These are phyloP conservation scores for Lithophane ornitopus DNA, from an alignment of 2,888 invertebrate species.

Conservation along the genomic window DNA sequence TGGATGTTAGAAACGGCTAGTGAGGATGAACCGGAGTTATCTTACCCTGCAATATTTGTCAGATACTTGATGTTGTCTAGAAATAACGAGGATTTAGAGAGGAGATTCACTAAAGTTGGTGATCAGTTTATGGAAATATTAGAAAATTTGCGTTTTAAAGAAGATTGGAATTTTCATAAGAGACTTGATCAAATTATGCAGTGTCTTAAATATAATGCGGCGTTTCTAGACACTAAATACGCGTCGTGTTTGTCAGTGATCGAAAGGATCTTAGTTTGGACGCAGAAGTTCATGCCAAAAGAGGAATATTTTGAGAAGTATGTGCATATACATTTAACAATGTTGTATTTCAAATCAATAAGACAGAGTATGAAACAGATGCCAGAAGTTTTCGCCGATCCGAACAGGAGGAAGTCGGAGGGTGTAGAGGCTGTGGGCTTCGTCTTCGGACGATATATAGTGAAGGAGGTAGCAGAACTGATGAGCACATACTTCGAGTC, in stretches of 20 bases:
- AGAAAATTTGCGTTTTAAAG: constrained; percentile 38
- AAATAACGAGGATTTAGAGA: constrained; percentile 66
- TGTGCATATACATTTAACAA: constrained; percentile 74
- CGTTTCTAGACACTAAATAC: constrained; percentile 72
- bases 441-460: constrained; percentile 75
- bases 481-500: constrained; percentile 73
- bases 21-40: constrained; percentile 33
- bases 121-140: constrained; percentile 70
- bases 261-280: constrained; percentile 70
- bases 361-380: constrained; percentile 69
- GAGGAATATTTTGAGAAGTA: constrained; percentile 73
- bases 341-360: constrained; percentile 77
- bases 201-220: constrained; percentile 72
- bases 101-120: constrained; percentile 68
- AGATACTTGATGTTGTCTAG: constrained; percentile 75
- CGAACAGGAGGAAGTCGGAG: constrained; percentile 62
- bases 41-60: constrained; percentile 72
- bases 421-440: constrained; percentile 74
- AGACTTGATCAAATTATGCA: constrained; percentile 57
- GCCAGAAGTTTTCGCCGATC: constrained; percentile 70
- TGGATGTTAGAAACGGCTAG: constrained; percentile 47
- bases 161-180: neutral
- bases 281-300: constrained; percentile 71
- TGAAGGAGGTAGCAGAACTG: constrained; percentile 71
- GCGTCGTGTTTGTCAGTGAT: constrained; percentile 73